phyloP scores from a whole-genome alignment of 2,113 vertebrate genomes.

The Carassius carassius region DNA sequence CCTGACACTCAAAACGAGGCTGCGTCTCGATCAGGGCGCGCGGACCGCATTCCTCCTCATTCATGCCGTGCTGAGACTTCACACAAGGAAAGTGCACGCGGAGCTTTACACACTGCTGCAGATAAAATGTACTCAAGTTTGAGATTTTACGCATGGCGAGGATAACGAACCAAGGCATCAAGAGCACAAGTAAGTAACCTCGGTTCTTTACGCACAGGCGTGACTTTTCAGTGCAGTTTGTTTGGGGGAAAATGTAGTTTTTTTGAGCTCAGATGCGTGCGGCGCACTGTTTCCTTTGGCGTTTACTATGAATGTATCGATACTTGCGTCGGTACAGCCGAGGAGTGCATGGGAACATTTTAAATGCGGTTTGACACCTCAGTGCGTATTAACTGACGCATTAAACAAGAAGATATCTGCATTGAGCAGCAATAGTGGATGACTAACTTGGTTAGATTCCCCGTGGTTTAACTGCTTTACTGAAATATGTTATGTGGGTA shows the following conservation, averaged over 20 bases:
- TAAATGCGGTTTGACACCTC: conserved; percentile 11
- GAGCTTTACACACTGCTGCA: conserved; percentile 36
- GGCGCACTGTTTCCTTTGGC: not conserved
- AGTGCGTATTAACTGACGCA: conserved; percentile 28
- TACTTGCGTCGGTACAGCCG: conserved; percentile 5
- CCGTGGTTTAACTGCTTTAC: conserved; percentile 41
- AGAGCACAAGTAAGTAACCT: conserved; percentile 36
- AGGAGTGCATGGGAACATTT: conserved; percentile 12
- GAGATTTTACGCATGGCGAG: conserved; percentile 46
- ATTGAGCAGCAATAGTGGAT: not conserved
- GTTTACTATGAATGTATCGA: not conserved
- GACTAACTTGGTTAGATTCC: conserved; percentile 22
- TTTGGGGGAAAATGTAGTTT: not conserved
- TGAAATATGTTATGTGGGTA: not conserved
- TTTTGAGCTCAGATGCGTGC: not conserved
- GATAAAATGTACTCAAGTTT: conserved; percentile 46
- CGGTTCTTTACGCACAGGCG: conserved; percentile 1
- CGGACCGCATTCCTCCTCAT: conserved; percentile 76
- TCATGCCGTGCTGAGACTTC: conserved; percentile 44
- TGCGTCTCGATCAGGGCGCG: conserved; percentile 73
- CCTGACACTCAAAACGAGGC: conserved; percentile 72
- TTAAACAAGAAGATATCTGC: conserved; percentile 10
- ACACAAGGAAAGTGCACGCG: conserved; percentile 43
- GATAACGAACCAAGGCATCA: conserved; percentile 37
- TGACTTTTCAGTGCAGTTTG: conserved; percentile 33